Base-by-base conservation (phyloP, 2,797 vertebrate genomes). In the Anabas testudineus region DNA sequence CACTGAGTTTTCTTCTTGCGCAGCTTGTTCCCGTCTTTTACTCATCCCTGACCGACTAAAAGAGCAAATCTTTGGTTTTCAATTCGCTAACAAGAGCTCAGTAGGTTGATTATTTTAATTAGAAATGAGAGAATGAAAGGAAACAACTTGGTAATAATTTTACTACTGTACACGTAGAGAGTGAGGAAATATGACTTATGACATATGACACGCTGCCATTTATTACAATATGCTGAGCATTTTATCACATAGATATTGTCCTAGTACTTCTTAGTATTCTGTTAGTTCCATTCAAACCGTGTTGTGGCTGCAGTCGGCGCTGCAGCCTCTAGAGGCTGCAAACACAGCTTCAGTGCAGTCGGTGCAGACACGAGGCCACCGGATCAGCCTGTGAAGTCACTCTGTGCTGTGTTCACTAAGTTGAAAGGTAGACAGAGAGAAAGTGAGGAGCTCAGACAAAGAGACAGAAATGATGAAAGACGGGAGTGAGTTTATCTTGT, bases 401-500 rank as follows among this genome's bases (percentile, higher is more conserved):
- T 14, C 22, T 46, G 36, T 0, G 22, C 32, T 24, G 37, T 14
- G 42, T 34, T 47, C 48, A 12, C 48, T 34, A 7, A 67, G 26
- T 24, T 73, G 60, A 55, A 22, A 57, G 43, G 28, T 48, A 26
- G 45, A 63, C 43, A 42, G 48, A 55, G 26, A 58, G n/a, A 49
- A 46, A 30, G 32, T 37, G 42, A 67, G 32, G 55, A 2, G 1
- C 22, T 65, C 39, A 55, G 61, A 58, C 48, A 36, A 34, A 78
- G 36, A 60, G 55, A 48, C 10, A 24, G 39, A 63, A 41, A 74
- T 43, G 0, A 59, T 58, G 71, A 57, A 16, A 46, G 67, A 72
- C 60, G 45, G 57, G 24, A 56, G 61, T 39, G 22, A 70, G 60
- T 61, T 61, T 26, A 30, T 59, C 32, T 67, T 66, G 61, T 78